Conservation (phyloP, 2,113 vertebrate genomes). For the Varanus komodoensis region DNA sequence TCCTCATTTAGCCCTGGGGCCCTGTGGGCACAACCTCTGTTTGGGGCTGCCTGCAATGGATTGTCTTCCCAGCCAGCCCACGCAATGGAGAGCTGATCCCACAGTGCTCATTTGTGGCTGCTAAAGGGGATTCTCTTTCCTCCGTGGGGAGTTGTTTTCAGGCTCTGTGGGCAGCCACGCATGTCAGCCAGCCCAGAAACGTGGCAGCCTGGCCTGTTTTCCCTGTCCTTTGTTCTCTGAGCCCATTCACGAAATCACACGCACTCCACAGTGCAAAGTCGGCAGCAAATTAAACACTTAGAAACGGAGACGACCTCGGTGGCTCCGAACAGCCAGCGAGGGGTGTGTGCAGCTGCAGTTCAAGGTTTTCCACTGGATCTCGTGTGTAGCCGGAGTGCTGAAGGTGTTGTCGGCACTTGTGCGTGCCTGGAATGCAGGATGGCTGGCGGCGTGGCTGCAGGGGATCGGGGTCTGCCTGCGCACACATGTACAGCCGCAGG, state of each 20-base stretch:
- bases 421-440: background rate
- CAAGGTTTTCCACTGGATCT: background rate
- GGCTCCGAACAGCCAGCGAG: background rate
- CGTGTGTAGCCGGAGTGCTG: background rate
- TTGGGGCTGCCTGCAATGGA: background rate
- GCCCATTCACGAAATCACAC: background rate
- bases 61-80: background rate
- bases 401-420: background rate
- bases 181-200: no score
- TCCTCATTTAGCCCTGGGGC: background rate
- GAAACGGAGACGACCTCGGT: background rate
- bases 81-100: background rate
- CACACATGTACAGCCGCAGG: background rate
- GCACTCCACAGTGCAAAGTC: background rate
- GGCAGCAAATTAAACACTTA: background rate
- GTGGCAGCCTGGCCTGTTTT: background rate
- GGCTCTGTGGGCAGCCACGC: background rate
- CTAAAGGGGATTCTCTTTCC: background rate
- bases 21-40: background rate
- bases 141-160: background rate
- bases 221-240: slow-evolving; percentile 8
- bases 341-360: background rate
- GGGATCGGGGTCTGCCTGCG: background rate
- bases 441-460: background rate
- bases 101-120: background rate